A percentile compares a stretch with the other conserved stretches of the same genome.
phyloP scores from a whole-genome alignment of 2,113 vertebrate genomes.

The Apistogramma diplotaenia region DNA sequence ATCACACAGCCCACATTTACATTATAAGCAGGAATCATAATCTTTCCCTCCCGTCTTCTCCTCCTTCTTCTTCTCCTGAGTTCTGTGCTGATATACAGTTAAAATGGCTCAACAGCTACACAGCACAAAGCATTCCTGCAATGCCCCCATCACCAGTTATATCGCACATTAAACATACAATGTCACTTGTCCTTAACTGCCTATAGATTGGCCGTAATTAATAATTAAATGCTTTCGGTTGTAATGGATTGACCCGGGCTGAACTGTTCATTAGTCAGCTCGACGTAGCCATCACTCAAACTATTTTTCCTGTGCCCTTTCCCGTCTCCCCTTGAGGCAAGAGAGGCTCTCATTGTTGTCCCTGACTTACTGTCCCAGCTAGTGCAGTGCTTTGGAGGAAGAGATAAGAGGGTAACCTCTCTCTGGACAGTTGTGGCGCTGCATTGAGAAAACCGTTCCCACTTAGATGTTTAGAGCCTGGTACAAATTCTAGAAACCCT shows the following conservation, averaged over 20 bases:
- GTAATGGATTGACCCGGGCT: conserved; percentile 96
- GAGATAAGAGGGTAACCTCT: conserved; percentile 31
- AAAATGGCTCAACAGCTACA: conserved; percentile 58
- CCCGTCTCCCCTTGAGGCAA: conserved; percentile 50
- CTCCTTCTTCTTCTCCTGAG: conserved; percentile 24
- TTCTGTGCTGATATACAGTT: conserved; percentile 67
- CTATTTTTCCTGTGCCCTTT: conserved; percentile 83
- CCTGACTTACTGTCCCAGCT: conserved; percentile 56
- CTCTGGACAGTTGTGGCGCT: neutral
- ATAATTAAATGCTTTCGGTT: conserved; percentile 97
- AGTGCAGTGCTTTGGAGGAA: conserved; percentile 56
- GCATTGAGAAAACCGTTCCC: neutral
- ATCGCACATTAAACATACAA: conserved; percentile 88
- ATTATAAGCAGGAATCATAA: neutral
- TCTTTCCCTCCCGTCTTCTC: conserved; percentile 9
- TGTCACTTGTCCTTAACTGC: conserved; percentile 89
- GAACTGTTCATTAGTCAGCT: conserved; percentile 97
- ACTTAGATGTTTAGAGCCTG: neutral
- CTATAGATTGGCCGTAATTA: conserved; percentile 95
- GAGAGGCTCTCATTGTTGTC: conserved; percentile 31
- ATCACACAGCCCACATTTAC: neutral
- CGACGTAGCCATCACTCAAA: conserved; percentile 94
- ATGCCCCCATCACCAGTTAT: conserved; percentile 20
- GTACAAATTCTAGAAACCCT: neutral
- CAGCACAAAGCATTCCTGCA: conserved; percentile 2